Conservation (phyloP, 2,797 vertebrate species). For the Novumbra hubbsi region DNA sequence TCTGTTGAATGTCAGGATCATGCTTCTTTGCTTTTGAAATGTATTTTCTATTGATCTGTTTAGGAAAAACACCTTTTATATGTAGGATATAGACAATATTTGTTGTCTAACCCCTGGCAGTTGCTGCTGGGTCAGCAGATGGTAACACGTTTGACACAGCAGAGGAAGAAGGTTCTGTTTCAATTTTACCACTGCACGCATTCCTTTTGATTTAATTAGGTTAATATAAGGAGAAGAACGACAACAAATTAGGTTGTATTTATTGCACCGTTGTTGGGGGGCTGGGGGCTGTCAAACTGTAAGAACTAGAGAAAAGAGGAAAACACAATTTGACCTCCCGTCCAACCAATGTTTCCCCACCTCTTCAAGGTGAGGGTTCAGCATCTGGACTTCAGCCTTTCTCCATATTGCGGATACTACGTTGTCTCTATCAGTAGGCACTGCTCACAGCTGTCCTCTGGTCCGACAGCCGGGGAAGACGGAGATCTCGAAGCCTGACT, state of each 20-base stretch:
- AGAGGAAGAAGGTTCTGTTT: constrained; percentile 41
- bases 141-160: constrained; percentile 26
- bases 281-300: neutral
- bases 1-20: constrained; percentile 22
- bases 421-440: constrained; percentile 4
- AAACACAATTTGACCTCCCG: neutral
- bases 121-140: constrained; percentile 44
- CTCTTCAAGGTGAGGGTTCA: neutral
- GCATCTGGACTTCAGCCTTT: neutral
- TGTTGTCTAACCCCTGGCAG: constrained; percentile 50
- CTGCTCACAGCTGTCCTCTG: neutral
- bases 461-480: neutral
- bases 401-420: neutral
- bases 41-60: constrained; percentile 50
- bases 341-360: neutral
- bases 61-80: constrained; percentile 28
- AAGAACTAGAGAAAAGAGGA: neutral
- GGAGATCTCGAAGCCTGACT: neutral
- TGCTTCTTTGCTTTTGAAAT: constrained; percentile 30
- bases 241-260: neutral
- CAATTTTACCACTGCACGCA: constrained; percentile 41
- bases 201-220: constrained; percentile 39
- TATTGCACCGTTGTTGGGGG: no score
- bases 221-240: constrained; percentile 8
- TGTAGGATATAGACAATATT: constrained; percentile 28